Evolutionary conservation across 2,888 invertebrate genomes (phyloP).

Genomic region (Drosophila seclusa): DNA sequence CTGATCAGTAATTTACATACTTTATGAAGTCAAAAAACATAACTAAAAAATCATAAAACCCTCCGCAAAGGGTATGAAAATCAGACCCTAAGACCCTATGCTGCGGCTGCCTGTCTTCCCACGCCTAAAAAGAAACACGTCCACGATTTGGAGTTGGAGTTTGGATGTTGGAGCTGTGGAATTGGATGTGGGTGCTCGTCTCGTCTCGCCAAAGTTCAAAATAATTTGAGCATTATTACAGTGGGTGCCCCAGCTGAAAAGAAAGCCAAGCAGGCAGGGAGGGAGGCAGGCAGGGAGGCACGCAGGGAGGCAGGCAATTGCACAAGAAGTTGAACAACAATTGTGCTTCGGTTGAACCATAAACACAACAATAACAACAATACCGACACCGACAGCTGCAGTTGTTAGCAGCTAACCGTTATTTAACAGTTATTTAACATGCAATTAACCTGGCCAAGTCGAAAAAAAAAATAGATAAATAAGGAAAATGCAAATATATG

Average conservation of each 20-base stretch:
- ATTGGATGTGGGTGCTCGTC: constrained; percentile 62
- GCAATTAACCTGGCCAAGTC: constrained; percentile 69
- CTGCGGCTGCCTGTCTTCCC: constrained; percentile 43
- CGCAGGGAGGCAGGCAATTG: constrained; percentile 51
- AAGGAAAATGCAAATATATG: constrained; percentile 63
- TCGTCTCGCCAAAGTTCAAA: constrained; percentile 67
- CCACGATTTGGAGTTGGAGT: not conserved
- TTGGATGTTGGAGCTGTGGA: not conserved
- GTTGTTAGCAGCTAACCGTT: constrained; percentile 62
- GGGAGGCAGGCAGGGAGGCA: not conserved
- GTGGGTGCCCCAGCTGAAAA: constrained; percentile 52
- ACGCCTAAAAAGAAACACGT: constrained; percentile 38
- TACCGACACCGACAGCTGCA: constrained; percentile 36
- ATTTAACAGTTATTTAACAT: constrained; percentile 80
- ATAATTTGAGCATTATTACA: constrained; percentile 74
- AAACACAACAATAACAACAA: constrained; percentile 33
- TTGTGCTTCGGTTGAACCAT: constrained; percentile 57
- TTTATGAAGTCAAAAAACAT: not conserved
- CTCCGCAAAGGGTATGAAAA: not conserved
- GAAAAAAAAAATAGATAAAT: constrained; percentile 25
- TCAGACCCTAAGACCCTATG: constrained; percentile 3
- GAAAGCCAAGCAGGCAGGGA: constrained; percentile 16
- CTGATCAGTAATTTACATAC: not conserved
- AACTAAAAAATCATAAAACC: not conserved
- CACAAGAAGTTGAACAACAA: constrained; percentile 65